Evolutionary conservation across 2,888 invertebrate species (phyloP).

Genomic region (Lepidocyrtinus sp.): DNA sequence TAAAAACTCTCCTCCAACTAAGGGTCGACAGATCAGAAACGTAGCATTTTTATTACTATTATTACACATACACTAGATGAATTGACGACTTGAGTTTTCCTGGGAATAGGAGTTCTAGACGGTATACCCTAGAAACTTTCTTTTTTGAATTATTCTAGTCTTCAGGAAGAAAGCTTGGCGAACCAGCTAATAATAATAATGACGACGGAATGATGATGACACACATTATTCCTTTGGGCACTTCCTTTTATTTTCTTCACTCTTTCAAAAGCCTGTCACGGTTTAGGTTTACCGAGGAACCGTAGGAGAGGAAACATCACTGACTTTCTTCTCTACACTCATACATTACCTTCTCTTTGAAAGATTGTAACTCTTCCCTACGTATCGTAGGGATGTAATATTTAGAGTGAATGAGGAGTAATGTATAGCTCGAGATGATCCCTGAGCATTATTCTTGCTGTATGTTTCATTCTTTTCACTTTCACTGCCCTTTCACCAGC

Average conservation of each 20-base stretch:
- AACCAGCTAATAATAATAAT: constrained; percentile 39
- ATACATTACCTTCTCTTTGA: not conserved
- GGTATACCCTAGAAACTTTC: not conserved
- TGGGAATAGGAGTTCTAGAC: not conserved
- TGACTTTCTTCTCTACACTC: not conserved
- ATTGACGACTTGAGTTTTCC: constrained; percentile 21
- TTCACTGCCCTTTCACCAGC: too few species aligned
- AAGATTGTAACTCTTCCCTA: too few species aligned
- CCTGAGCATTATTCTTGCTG: too few species aligned
- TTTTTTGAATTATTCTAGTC: too few species aligned
- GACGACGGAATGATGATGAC: constrained; percentile 46
- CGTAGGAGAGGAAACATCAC: not conserved
- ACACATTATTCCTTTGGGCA: constrained; percentile 56
- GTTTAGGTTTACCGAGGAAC: too few species aligned
- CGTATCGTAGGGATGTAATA: too few species aligned
- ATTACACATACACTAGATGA: constrained; percentile 35
- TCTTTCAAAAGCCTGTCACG: constrained; percentile 31
- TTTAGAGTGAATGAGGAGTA: too few species aligned
- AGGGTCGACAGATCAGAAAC: constrained; percentile 24
- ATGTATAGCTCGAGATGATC: too few species aligned
- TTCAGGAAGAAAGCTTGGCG: too few species aligned
- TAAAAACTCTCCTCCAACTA: not conserved
- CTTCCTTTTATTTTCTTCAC: constrained; percentile 50
- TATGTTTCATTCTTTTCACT: too few species aligned
- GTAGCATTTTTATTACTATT: constrained; percentile 24